These are phyloP conservation scores for Habrosyne pyritoides DNA, from an alignment of 2,888 invertebrate genomes.

Conservation along the genomic window DNA sequence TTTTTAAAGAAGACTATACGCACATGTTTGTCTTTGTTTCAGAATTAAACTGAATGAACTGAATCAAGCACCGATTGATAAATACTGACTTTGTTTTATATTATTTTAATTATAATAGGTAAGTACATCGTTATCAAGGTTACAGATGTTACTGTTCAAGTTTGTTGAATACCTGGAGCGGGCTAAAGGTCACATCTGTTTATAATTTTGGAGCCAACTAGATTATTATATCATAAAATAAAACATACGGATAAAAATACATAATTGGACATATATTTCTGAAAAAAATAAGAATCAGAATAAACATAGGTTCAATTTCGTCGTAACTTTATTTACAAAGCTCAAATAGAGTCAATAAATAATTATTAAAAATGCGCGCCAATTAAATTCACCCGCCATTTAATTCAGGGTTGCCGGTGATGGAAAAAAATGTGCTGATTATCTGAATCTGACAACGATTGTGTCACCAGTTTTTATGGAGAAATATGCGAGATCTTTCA, in stretches of 20 bases:
- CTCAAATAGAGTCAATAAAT: constrained; percentile 41
- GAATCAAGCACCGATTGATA: background rate
- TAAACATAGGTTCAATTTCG: constrained; percentile 75
- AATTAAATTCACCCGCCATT: constrained; percentile 33
- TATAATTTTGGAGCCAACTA: constrained; percentile 14
- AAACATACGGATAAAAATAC: constrained; percentile 64
- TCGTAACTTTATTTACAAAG: constrained; percentile 70
- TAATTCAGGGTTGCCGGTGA: constrained; percentile 40
- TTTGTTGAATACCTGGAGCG: constrained; percentile 21
- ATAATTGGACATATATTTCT: constrained; percentile 66
- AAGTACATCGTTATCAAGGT: constrained; percentile 31
- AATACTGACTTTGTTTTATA: background rate
- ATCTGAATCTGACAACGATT: constrained; percentile 87
- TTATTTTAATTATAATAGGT: background rate
- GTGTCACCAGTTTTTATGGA: constrained; percentile 93
- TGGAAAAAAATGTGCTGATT: constrained; percentile 33
- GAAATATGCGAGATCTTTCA: constrained; percentile 92
- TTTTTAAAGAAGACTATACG: background rate
- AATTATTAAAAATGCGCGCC: constrained; percentile 41
- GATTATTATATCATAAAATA: constrained; percentile 28
- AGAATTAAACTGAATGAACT: background rate
- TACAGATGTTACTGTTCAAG: constrained; percentile 39
- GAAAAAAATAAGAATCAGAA: constrained; percentile 54
- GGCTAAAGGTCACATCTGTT: constrained; percentile 53
- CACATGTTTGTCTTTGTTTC: background rate